phyloP scores from a whole-genome alignment of 2,888 invertebrate genomes.

The Drosophila anomalipes region DNA sequence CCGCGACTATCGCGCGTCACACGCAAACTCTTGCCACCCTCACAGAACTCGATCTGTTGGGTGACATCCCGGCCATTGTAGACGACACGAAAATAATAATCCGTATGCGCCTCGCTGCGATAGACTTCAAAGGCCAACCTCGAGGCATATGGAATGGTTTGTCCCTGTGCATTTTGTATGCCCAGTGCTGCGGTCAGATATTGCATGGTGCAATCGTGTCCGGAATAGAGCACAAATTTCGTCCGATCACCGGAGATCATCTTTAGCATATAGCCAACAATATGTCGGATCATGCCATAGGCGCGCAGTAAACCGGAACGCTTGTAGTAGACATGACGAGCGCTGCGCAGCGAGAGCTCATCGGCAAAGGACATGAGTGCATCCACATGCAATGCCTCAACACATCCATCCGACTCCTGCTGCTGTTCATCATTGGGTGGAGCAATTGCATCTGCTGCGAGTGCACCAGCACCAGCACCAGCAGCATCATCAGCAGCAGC shows the following conservation, averaged over 20 bases:
- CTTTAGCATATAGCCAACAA: slow-evolving; percentile 92
- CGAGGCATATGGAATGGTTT: slow-evolving; percentile 93
- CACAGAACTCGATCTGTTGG: slow-evolving; percentile 92
- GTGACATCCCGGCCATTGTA: slow-evolving; percentile 96
- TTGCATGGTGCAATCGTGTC: slow-evolving; percentile 96
- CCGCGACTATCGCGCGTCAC: slow-evolving; percentile 86
- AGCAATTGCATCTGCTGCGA: slow-evolving; percentile 10
- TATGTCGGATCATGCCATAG: slow-evolving; percentile 93
- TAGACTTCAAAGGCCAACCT: slow-evolving; percentile 95
- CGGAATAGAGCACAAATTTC: slow-evolving; percentile 93
- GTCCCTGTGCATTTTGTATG: slow-evolving; percentile 82
- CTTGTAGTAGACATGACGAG: slow-evolving; percentile 87
- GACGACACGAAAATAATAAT: slow-evolving; percentile 93
- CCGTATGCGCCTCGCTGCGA: slow-evolving; percentile 88
- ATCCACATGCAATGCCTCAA: slow-evolving; percentile 90
- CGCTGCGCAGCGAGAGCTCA: slow-evolving; percentile 90
- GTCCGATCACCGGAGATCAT: slow-evolving; percentile 92
- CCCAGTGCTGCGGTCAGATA: slow-evolving; percentile 93
- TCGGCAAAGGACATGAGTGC: slow-evolving; percentile 93
- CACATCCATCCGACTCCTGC: slow-evolving; percentile 85
- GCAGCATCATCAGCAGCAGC: not conserved
- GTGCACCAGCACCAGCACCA: slow-evolving; percentile 5
- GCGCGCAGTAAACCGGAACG: slow-evolving; percentile 90
- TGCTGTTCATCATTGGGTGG: not conserved
- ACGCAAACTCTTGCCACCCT: slow-evolving; percentile 86